Conservation (phyloP, 2,888 invertebrate genomes). For the Aspidiotus destructor region DNA sequence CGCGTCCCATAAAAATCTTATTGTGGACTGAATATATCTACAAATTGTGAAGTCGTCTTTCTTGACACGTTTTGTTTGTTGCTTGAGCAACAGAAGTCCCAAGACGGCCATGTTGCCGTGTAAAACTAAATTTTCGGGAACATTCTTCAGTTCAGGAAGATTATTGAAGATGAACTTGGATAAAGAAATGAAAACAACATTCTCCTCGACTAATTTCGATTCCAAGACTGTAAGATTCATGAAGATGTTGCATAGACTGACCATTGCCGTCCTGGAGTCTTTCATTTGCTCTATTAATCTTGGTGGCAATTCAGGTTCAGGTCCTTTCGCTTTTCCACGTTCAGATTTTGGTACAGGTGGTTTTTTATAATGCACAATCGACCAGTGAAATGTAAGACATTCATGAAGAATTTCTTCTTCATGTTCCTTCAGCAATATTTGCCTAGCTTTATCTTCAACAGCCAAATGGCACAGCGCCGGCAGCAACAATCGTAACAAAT, state of each 20-base stretch:
- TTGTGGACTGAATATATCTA: slow-evolving; percentile 77
- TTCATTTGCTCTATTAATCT: slow-evolving; percentile 70
- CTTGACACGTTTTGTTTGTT: slow-evolving; percentile 70
- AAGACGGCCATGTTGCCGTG: slow-evolving; percentile 76
- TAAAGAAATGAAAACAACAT: slow-evolving; percentile 64
- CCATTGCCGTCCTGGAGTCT: slow-evolving; percentile 73
- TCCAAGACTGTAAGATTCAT: slow-evolving; percentile 88
- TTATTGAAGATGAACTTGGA: slow-evolving; percentile 77
- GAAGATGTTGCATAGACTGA: slow-evolving; percentile 80
- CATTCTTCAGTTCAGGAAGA: slow-evolving; percentile 71
- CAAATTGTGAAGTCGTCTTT: slow-evolving; percentile 83
- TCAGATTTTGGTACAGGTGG: slow-evolving; percentile 73
- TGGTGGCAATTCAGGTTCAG: slow-evolving; percentile 63
- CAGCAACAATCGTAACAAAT: slow-evolving; percentile 69
- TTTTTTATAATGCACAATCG: slow-evolving; percentile 73
- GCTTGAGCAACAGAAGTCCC: slow-evolving; percentile 71
- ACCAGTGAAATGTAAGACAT: slow-evolving; percentile 73
- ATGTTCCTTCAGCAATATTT: slow-evolving; percentile 64
- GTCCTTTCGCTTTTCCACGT: slow-evolving; percentile 60
- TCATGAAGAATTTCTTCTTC: slow-evolving; percentile 73
- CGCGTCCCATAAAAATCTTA: slow-evolving; percentile 86
- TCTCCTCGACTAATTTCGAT: slow-evolving; percentile 69
- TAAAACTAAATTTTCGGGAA: slow-evolving; percentile 70
- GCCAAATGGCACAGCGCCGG: slow-evolving; percentile 85
- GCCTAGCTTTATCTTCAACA: slow-evolving; percentile 78